Conservation (phyloP, 2,113 vertebrate genomes). For the Ranitomeya imitator region DNA sequence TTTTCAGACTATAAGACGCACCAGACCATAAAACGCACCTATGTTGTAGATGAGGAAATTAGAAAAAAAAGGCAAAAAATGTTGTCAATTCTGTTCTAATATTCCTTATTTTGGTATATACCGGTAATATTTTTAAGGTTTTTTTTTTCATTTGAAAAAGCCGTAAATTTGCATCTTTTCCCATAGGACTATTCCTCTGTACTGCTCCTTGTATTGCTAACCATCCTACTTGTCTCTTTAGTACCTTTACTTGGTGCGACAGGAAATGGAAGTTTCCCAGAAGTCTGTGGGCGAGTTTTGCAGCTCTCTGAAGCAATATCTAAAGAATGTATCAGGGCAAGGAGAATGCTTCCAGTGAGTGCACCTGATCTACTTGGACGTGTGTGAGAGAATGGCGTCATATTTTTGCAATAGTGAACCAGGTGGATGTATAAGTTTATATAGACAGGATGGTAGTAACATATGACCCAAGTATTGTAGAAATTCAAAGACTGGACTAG, state of each 20-base stretch:
- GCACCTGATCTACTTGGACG: not conserved
- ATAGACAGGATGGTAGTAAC: not conserved
- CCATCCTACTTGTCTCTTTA: slow-evolving; percentile 57
- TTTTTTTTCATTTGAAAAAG: no score
- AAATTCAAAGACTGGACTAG: no score
- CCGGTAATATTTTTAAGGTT: no score
- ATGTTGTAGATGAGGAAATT: no score
- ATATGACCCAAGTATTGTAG: no score
- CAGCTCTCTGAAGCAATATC: slow-evolving; percentile 89
- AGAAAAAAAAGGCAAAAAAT: no score
- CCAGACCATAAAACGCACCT: no score
- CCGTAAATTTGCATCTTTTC: not conserved
- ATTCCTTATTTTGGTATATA: no score
- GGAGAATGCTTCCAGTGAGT: slow-evolving; percentile 94
- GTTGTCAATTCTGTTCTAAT: no score
- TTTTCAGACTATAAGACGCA: no score
- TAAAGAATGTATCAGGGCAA: slow-evolving; percentile 85
- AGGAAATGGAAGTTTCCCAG: slow-evolving; percentile 90
- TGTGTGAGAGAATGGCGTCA: not conserved
- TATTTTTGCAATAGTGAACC: not conserved
- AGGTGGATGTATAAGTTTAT: not conserved
- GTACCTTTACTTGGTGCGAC: slow-evolving; percentile 90
- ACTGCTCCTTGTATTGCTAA: not conserved
- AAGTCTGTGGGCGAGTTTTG: slow-evolving; percentile 90
- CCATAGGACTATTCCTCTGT: not conserved